phyloP scores from a whole-genome alignment of 92 coral and sea anemone species.

The Epizoanthus rinbou region DNA sequence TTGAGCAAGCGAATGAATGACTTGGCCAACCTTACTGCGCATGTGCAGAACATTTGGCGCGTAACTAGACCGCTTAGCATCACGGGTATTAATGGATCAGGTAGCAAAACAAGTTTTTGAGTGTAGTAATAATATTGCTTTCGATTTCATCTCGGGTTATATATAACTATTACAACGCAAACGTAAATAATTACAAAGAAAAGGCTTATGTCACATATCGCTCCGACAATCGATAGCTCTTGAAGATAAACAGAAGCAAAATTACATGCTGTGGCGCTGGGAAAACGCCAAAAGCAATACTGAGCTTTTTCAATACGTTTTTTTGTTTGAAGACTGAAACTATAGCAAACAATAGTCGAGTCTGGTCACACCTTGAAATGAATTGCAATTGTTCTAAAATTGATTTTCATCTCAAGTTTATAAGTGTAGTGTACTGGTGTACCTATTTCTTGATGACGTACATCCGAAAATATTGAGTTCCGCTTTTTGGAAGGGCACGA shows the following conservation, averaged over 20 bases:
- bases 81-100: conserved; percentile 54
- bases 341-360: conserved; percentile 11
- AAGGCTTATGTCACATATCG: conserved; percentile 22
- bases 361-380: conserved; percentile 34
- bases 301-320: not conserved
- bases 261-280: conserved; percentile 22
- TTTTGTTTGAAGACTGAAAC: conserved; percentile 18
- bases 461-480: conserved; percentile 9
- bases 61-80: conserved; percentile 78
- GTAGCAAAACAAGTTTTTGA: conserved; percentile 19
- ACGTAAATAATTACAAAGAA: conserved; percentile 11
- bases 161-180: conserved; percentile 49
- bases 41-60: conserved; percentile 85
- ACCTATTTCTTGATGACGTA: conserved; percentile 21
- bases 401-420: not conserved
- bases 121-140: conserved; percentile 29
- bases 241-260: not conserved
- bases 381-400: conserved; percentile 8
- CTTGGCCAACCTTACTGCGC: conserved; percentile 69
- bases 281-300: conserved; percentile 21
- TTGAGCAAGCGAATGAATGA: conserved; percentile 73
- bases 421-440: not conserved
- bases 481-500: not conserved
- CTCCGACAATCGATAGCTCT: conserved; percentile 7
- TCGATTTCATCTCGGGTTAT: conserved; percentile 42